Evolutionary conservation across 1,140 invertebrate genomes (phyloP), one percentile per base, ranked within the genome.

Genomic region (Hormaphis cornu): DNA sequence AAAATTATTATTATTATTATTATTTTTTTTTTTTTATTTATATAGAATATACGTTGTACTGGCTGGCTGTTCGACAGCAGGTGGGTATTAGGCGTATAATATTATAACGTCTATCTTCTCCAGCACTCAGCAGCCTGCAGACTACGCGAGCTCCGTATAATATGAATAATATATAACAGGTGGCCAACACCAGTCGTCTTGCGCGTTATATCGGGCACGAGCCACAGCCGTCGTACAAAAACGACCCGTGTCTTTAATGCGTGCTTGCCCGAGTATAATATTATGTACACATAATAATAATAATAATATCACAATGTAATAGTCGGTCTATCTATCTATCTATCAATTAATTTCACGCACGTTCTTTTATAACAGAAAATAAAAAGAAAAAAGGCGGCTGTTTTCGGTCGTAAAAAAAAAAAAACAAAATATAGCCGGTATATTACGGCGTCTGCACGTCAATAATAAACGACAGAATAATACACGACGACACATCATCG

Each of bases 101-200:
- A n/a, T n/a, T n/a, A n/a, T n/a, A n/a, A n/a, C n/a, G n/a, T n/a
- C n/a, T n/a, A n/a, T n/a, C n/a, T n/a, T n/a, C n/a, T n/a, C 20
- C 40, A 40, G 22, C 35, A 40, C 26, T 22, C 54, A 58, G 54
- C 54, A 58, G 33, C 54, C n/a, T n/a, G n/a, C 28, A 58, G 35
- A 58, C 33, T 58, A 40, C 33, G 26, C 48, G 14, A 9, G 1
- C 24, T 5, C 54, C 20, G 14, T 37, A 20, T 10, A 6, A 9
- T n/a, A 56, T 18, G 14, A n/a, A n/a, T n/a, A n/a, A n/a, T 22
- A 16, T 20, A 24, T 40, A 58, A 58, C 54, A 58, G 54, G 54
- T 58, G 54, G 54, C 54, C 35, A 58, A 58, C 54, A 58, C 33
- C 54, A 58, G 54, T 37, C 54, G 54, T 58, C 54, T 58, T 35